Conservation (phyloP, 2,113 vertebrate species). For the Tupaia tana region DNA sequence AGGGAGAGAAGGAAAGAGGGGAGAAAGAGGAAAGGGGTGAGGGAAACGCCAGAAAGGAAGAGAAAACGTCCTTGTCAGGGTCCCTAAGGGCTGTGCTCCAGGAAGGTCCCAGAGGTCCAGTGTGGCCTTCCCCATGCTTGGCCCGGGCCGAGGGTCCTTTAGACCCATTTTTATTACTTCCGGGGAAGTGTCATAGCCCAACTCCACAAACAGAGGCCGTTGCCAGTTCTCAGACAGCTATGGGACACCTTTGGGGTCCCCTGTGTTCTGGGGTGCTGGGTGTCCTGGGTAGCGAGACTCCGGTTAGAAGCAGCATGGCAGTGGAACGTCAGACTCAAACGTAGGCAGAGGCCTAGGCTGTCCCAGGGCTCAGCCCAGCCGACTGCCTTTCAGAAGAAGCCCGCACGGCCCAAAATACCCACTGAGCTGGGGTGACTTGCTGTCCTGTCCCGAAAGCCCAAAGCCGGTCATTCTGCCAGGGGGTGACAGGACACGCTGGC, state of each 20-base stretch:
- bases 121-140: not conserved
- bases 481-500: no score
- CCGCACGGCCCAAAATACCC: not conserved
- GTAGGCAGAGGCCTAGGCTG: not conserved
- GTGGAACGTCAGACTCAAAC: not conserved
- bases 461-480: not conserved
- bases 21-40: no score
- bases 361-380: not conserved
- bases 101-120: not conserved
- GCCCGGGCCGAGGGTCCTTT: not conserved
- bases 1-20: not conserved
- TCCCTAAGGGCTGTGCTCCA: not conserved
- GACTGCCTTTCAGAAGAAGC: not conserved
- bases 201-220: not conserved
- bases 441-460: not conserved
- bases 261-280: not conserved
- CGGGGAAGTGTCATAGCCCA: not conserved
- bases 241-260: rapidly evolving
- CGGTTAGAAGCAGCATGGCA: rapidly evolving
- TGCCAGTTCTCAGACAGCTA: not conserved
- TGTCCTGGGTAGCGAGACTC: not conserved
- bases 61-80: not conserved
- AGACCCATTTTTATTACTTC: not conserved
- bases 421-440: not conserved
- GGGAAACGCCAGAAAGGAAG: no score